Evolutionary conservation across 2,888 invertebrate genomes (phyloP), one percentile per base, ranked within the genome.

Genomic region (Lycophotia porphyrea): DNA sequence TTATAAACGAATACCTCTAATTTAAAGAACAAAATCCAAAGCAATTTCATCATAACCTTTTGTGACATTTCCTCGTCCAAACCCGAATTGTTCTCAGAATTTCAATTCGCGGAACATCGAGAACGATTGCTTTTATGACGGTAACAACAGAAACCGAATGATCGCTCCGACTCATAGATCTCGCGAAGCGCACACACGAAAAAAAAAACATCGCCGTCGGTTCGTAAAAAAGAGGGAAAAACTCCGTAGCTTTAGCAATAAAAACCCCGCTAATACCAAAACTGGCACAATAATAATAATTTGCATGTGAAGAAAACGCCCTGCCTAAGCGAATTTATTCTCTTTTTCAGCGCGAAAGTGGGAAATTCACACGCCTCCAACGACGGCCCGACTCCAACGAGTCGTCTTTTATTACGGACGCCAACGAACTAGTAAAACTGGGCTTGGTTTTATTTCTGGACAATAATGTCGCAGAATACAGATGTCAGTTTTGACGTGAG

Each of bases 271-370:
- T 93, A 93, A 93, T 93, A 91, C 92, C 87, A 87, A 80, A 90
- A 90, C 90, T 89, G 91, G 92, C 91, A 91, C 92, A 93, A 93
- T 93, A 93, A 93, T 92, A 93, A 93, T 93, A 93, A 93, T 93
- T 93, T 93, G 93, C 93, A 93, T 93, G 92, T 92, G 92, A 90
- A 92, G 90, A 89, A 91, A 92, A 91, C 90, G 92, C 91, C 90
- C 87, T 80, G 88, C 87, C 87, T 87, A 84, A 89, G 88, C 90
- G 88, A 90, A 91, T 92, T 92, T 92, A 92, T 92, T 89, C 88
- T 82, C 85, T 88, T 90, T 90, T 89, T 85, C 78, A 74, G 80
- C 77, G 86, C 85, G 77, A 87, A 89, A 90, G 87, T 88, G 87
- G 87, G 88, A 86, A 87, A 89, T 90, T 90, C 89, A 84, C 90